Base-by-base conservation (phyloP, 2,797 vertebrate genomes). In the Enteromius viviparus region DNA sequence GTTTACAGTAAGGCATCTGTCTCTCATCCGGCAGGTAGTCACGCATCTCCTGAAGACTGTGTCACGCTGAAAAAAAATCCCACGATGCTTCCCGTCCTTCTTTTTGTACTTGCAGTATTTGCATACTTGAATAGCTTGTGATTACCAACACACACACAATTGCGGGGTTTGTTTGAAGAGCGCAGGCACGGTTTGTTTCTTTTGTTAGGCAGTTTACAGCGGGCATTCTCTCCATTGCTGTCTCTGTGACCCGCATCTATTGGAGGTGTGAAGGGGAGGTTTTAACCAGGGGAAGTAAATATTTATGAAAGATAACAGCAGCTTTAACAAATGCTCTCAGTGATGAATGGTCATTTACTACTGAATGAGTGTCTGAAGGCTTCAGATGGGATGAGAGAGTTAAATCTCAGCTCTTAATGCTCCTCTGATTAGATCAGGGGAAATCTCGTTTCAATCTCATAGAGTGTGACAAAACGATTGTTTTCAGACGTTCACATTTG, bases 251-350 rank as follows among this genome's bases (percentile, higher is more conserved):
- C 71, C 72, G 49, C 65, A 84, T 75, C 55, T 82, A 34, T 29
- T 76, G 76, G 76, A 78, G 72, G 81, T 88, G 87, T 85, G 87
- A 91, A 90, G 90, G 91, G 89, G 89, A 84, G 84, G 49, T 64
- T 83, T 64, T 87, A 88, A 85, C 84, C 71, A 80, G 58, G 65
- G 78, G 84, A 91, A 91, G 91, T 90, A 90, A 94, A 94, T 92
- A 92, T 94, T 94, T 91, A 91, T 85, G 68, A 68, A 80, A 91
- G 94, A 94, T 93, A 94, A 91, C 90, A 87, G 82, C 81, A 79
- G 83, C 75, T 71, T 87, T 79, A 87, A 83, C 89, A 87, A 89
- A 86, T 69, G 81, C 86, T 86, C 89, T 86, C 53, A 85, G 82
- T 34, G 82, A 87, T 71, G 72, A 87, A 87, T 88, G 87, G 84